Percentiles rank a stretch among this genome's conserved stretches.
phyloP scores from a whole-genome alignment of 2,888 invertebrate genomes.

The Thumatha senex region DNA sequence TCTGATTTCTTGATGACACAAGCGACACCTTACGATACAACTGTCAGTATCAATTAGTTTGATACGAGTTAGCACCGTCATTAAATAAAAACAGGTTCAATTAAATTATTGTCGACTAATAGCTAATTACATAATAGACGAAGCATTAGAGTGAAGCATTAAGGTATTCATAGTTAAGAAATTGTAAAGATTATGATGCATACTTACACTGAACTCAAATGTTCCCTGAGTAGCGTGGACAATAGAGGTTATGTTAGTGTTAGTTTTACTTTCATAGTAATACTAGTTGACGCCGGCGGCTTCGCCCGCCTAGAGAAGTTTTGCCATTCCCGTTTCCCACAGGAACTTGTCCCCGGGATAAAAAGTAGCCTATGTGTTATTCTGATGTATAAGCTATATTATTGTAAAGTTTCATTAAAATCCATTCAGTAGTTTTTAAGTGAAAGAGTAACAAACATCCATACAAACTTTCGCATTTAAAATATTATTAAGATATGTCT shows the following conservation, averaged over 20 bases:
- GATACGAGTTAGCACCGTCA: slow-evolving; percentile 15
- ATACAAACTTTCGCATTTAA: too few relatives aligned
- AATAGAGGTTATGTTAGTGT: slow-evolving; percentile 18
- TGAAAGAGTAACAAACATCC: too few relatives aligned
- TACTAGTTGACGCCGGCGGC: too few relatives aligned
- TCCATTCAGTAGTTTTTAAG: too few relatives aligned
- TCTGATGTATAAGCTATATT: too few relatives aligned
- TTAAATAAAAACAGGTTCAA: slow-evolving; percentile 27
- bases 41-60: slow-evolving; percentile 2
- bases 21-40: slow-evolving; percentile 4
- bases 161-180: not conserved
- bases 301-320: too few relatives aligned
- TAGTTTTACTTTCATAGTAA: not conserved
- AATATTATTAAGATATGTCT: too few relatives aligned
- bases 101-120: slow-evolving; percentile 11
- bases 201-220: slow-evolving; percentile 97
- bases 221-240: slow-evolving; percentile 88
- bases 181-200: not conserved
- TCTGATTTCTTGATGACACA: not conserved
- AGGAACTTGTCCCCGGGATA: too few relatives aligned
- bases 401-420: too few relatives aligned
- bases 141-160: not conserved
- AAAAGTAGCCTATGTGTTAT: too few relatives aligned
- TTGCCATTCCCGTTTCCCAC: too few relatives aligned
- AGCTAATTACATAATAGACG: slow-evolving; percentile 2